Percentiles rank a stretch among this genome's conserved stretches.
phyloP scores from a whole-genome alignment of 2,113 vertebrate species.

The Tyrannus savana region DNA sequence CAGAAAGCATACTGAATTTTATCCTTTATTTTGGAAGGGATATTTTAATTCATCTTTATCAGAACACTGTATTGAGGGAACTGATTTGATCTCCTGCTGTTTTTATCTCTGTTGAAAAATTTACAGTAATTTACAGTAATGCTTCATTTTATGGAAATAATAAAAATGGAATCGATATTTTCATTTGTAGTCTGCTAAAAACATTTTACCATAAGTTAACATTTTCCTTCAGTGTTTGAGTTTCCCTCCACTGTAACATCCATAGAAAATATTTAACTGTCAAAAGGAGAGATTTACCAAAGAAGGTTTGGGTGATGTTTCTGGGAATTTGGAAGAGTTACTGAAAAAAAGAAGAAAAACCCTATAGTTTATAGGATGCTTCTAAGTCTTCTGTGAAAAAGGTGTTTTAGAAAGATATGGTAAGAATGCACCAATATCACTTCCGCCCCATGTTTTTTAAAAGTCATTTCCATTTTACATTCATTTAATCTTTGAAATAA shows the following conservation, averaged over 20 bases:
- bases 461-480: background rate
- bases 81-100: background rate
- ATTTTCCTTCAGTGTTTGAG: background rate
- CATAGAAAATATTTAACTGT: background rate
- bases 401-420: background rate
- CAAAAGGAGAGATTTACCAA: background rate
- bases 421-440: background rate
- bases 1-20: background rate
- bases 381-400: background rate
- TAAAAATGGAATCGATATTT: background rate
- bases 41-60: background rate
- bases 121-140: background rate
- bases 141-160: background rate
- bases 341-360: background rate
- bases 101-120: background rate
- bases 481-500: background rate
- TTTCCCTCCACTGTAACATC: background rate
- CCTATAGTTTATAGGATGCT: background rate
- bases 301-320: background rate
- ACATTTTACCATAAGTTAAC: background rate
- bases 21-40: background rate
- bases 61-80: background rate
- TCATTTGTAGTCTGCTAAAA: background rate
- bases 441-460: background rate
- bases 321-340: background rate